phyloP scores from a whole-genome alignment of 1,140 invertebrate species.

The Drosophila kikkawai region DNA sequence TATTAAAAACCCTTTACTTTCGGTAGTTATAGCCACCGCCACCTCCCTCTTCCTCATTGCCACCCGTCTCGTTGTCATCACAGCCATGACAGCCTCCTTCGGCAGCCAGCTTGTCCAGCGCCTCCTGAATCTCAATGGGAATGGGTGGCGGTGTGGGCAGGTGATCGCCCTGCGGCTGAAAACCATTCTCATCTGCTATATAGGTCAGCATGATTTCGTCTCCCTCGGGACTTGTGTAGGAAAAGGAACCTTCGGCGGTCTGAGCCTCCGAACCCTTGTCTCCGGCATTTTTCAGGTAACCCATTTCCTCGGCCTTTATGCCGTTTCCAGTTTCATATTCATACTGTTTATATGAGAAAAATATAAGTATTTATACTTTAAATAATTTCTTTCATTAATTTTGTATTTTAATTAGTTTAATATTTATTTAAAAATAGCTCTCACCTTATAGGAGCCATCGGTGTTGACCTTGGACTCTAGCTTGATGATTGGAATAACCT shows the following conservation, averaged over 20 bases:
- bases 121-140: constrained; percentile 92
- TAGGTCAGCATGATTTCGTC: constrained; percentile 89
- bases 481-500: constrained; percentile 87
- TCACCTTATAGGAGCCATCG: constrained; percentile 87
- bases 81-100: constrained; percentile 86
- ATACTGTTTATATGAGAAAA: constrained; percentile 50
- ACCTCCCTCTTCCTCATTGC: constrained; percentile 63
- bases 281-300: constrained; percentile 89
- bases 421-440: not conserved
- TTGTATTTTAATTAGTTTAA: not conserved
- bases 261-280: constrained; percentile 87
- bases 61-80: constrained; percentile 85
- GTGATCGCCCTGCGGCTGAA: constrained; percentile 90
- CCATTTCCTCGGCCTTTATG: constrained; percentile 88
- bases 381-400: not conserved
- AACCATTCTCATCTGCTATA: constrained; percentile 93
- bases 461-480: constrained; percentile 87
- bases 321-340: constrained; percentile 89
- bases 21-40: constrained; percentile 67
- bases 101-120: constrained; percentile 91
- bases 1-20: constrained; percentile 18
- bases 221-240: constrained; percentile 91
- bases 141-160: constrained; percentile 93
- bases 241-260: constrained; percentile 89
- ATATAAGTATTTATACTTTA: not conserved